These are phyloP conservation scores for Triplophysa siluroides DNA, from an alignment of 2,113 vertebrate species.

Conservation along the genomic window DNA sequence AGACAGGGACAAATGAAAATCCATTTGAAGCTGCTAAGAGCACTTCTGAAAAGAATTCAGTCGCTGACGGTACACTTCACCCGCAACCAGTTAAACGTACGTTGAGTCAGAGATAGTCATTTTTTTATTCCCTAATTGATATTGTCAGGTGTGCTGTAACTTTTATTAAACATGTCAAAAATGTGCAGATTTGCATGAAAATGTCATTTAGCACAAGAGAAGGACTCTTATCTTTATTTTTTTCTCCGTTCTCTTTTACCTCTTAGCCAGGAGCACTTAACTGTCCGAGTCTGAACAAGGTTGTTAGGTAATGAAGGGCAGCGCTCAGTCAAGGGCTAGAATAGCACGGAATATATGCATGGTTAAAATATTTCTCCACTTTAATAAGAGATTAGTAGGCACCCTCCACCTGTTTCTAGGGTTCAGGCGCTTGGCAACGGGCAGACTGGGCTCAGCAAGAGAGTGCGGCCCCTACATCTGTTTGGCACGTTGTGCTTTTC, in stretches of 20 bases:
- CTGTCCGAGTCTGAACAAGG: neutral
- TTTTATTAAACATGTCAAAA: no score
- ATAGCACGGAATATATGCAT: conserved; percentile 73
- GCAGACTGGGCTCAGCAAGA: conserved; percentile 73
- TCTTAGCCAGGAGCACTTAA: conserved; percentile 28
- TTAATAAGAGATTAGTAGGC: conserved; percentile 83
- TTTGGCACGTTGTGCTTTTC: conserved; percentile 78
- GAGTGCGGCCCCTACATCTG: conserved; percentile 77
- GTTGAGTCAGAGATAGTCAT: no score
- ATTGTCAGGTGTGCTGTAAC: no score
- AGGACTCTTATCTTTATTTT: neutral
- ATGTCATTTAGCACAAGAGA: conserved; percentile 9
- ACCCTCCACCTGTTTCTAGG: conserved; percentile 86
- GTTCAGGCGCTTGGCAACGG: conserved; percentile 78
- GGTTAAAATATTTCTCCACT: conserved; percentile 82
- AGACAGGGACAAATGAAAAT: no score
- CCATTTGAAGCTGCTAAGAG: no score
- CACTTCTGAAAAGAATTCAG: no score
- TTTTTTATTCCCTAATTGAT: no score
- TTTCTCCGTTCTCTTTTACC: neutral
- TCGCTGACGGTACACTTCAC: no score
- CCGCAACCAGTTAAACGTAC: no score
- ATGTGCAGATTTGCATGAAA: neutral
- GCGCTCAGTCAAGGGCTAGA: conserved; percentile 64
- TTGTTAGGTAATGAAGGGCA: conserved; percentile 63